Conservation (phyloP, 1,140 invertebrate species). For the Xylocopa sonorina region DNA sequence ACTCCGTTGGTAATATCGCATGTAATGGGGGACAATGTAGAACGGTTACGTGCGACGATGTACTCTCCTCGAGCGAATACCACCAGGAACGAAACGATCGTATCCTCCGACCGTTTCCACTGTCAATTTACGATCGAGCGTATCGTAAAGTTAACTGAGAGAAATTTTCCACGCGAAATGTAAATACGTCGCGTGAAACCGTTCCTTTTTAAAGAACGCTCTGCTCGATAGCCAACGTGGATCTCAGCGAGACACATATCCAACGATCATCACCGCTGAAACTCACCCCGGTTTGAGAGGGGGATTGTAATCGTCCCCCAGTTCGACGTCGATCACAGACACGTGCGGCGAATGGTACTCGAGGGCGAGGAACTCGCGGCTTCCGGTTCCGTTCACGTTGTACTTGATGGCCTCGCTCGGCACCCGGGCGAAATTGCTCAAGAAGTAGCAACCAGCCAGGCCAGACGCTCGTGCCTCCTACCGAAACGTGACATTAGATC, state of each 20-base stretch:
- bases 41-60: no score
- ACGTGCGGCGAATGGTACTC: slow-evolving; percentile 74
- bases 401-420: slow-evolving; percentile 75
- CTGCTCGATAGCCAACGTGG: neutral
- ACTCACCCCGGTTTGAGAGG: slow-evolving; percentile 73
- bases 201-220: neutral
- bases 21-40: neutral
- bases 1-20: neutral
- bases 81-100: neutral
- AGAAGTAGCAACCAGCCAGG: slow-evolving; percentile 79
- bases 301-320: slow-evolving; percentile 79
- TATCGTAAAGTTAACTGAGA: no score
- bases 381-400: slow-evolving; percentile 73
- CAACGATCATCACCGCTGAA: slow-evolving; percentile 45
- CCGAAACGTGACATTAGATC: slow-evolving; percentile 60
- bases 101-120: no score
- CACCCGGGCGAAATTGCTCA: slow-evolving; percentile 80
- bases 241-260: slow-evolving; percentile 27
- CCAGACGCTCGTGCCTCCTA: slow-evolving; percentile 73
- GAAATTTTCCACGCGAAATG: no score
- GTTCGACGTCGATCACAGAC: slow-evolving; percentile 78
- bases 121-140: no score
- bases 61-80: no score
- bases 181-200: no score
- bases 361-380: slow-evolving; percentile 73